Percentiles rank a stretch among this genome's conserved stretches.
These are phyloP conservation scores for Penaeus monodon DNA, from an alignment of 2,888 invertebrate genomes.

Conservation along the genomic window DNA sequence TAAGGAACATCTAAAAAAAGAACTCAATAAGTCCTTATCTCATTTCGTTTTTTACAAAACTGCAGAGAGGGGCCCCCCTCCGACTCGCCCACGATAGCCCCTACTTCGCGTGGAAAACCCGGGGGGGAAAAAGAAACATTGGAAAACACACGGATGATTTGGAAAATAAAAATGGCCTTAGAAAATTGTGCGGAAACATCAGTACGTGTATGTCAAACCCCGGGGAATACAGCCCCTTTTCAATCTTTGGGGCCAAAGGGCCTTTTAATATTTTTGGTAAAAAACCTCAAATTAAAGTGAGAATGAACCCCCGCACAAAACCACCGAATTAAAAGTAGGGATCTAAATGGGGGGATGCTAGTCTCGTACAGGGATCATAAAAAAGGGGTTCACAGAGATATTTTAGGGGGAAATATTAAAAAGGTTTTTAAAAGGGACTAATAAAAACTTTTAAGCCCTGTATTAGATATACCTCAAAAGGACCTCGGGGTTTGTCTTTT, in stretches of 20 bases:
- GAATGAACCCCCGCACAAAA: constrained; percentile 42
- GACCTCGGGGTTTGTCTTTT: neutral
- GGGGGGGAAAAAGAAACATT: neutral
- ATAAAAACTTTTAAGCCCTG: too few species aligned
- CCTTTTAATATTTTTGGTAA: constrained; percentile 9
- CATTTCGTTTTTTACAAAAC: constrained; percentile 43
- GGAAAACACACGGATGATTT: constrained; percentile 8
- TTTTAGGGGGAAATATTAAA: constrained; percentile 20
- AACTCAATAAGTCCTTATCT: constrained; percentile 8
- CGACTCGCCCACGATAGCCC: too few species aligned
- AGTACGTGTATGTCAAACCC: neutral
- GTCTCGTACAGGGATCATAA: constrained; percentile 18
- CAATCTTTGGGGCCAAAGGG: constrained; percentile 33
- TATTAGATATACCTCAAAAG: too few species aligned
- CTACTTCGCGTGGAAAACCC: too few species aligned
- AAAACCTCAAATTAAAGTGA: constrained; percentile 41
- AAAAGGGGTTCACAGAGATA: constrained; percentile 30
- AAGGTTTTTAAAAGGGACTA: too few species aligned
- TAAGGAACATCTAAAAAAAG: constrained; percentile 3
- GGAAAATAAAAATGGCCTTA: constrained; percentile 4
- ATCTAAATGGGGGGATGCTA: neutral
- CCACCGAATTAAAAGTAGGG: constrained; percentile 50
- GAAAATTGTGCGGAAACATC: constrained; percentile 7
- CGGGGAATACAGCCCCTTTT: neutral
- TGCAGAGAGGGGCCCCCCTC: constrained; percentile 12